Evolutionary conservation across 2,113 vertebrate genomes (phyloP).

Genomic region (Sceloporus undulatus): DNA sequence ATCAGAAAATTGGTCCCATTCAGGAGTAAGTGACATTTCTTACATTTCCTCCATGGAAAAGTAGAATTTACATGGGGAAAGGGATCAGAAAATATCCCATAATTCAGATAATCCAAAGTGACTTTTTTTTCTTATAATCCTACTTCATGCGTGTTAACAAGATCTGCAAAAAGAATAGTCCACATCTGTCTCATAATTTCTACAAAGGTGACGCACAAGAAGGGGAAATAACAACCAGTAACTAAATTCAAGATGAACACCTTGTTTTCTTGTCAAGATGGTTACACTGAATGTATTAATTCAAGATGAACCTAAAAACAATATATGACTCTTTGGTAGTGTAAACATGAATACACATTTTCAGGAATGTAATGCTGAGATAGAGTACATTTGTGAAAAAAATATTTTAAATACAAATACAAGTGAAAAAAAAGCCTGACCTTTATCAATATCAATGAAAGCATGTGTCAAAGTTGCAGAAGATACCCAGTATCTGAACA

Average conservation of each 20-base stretch:
- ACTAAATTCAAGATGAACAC: neutral
- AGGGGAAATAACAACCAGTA: neutral
- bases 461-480: neutral
- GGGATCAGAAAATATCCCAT: too few relatives aligned
- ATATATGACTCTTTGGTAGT: neutral
- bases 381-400: neutral
- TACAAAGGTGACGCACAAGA: neutral
- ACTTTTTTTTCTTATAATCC: too few relatives aligned
- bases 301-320: neutral
- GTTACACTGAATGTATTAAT: neutral
- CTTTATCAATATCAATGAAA: neutral
- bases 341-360: neutral
- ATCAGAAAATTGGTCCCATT: too few relatives aligned
- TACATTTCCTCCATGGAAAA: too few relatives aligned
- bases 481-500: neutral
- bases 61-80: too few relatives aligned
- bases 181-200: too few relatives aligned
- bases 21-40: too few relatives aligned
- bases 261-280: neutral
- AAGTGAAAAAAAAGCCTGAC: neutral
- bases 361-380: neutral
- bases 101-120: too few relatives aligned
- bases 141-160: too few relatives aligned
- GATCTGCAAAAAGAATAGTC: neutral
- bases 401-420: neutral